Evolutionary conservation across 2,113 vertebrate genomes (phyloP).

Genomic region (Osmerus eperlanus): DNA sequence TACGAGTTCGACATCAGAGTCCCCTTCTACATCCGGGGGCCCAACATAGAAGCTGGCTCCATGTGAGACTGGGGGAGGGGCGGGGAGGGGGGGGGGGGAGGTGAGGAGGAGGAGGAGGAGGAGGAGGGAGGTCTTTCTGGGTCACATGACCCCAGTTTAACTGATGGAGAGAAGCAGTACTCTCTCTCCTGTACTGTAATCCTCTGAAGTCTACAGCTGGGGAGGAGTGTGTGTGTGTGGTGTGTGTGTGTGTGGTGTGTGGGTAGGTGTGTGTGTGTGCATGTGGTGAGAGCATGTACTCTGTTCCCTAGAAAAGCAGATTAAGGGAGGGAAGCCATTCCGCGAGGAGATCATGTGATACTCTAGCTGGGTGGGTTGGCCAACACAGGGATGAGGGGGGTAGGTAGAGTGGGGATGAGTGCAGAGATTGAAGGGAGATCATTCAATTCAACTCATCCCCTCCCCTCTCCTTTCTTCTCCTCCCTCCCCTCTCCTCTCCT

Average conservation of each 20-base stretch:
- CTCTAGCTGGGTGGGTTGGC: not conserved
- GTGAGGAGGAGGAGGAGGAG: not conserved
- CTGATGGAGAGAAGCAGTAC: too few species aligned
- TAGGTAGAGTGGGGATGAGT: not conserved
- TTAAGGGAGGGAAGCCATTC: not conserved
- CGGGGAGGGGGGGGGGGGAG: not conserved
- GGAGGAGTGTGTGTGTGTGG: not conserved
- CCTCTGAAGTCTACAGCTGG: too few species aligned
- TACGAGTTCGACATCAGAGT: conserved; percentile 98
- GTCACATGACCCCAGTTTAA: too few species aligned
- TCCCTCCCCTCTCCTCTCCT: too few species aligned
- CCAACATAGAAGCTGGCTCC: conserved; percentile 89
- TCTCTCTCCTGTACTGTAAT: too few species aligned
- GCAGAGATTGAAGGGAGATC: not conserved
- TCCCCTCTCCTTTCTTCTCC: too few species aligned
- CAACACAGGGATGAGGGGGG: not conserved
- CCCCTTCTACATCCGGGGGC: conserved; percentile 91
- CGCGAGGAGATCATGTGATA: conserved; percentile 16
- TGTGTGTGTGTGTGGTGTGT: conserved; percentile 10
- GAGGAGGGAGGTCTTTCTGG: too few species aligned
- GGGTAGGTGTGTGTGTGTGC: conserved; percentile 13
- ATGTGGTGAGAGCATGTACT: not conserved
- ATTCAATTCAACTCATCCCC: too few species aligned
- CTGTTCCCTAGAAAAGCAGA: conserved; percentile 10
- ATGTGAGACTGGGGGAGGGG: conserved; percentile 71